Evolutionary conservation across 1,140 invertebrate genomes (phyloP), one percentile per base, ranked within the genome.

Genomic region (Paralvinella palmiformis): DNA sequence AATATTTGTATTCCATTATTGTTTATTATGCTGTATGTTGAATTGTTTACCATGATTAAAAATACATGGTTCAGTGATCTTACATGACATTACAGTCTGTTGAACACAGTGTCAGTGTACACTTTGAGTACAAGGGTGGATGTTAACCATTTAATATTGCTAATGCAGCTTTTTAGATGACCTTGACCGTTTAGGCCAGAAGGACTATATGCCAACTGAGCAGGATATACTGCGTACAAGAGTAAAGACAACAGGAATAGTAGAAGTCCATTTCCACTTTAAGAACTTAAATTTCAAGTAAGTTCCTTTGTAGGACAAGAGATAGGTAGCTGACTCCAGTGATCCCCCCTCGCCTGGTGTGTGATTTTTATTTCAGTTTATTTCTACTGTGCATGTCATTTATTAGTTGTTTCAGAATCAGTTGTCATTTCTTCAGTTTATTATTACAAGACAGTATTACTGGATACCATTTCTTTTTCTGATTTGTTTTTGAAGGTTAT

Each of bases 211-310:
- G 83, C 96, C 96, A 71, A 98, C 94, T 69, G 96, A 99, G 84
- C 97, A 99, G 83, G 97, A 99, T 86, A 98, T 99, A 76, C 85
- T 99, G 77, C 87, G 97, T 78, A 99, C 96, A 70, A 88, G 97
- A 84, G 96, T 99, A 64, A 99, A 99, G 87, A 99, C 97, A 65
- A 99, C 97, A 77, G 97, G 97, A 69, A 99, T 99, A 78, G 96
- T 99, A 59, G 97, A 99, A 88, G 95, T 98, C 69, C 94, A 99
- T 82, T 99, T 99, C 84, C 95, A 94, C 66, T 99, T 99, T 86
- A 99, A 99, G 87, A 97, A 97, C 84, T 89, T 99, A 80, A 97
- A 98, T 87, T 99, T 99, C 85, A 98, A 98, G 94, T 98, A 79
- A 77, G 82, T 81, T 67, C 2, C 3, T 29, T 10, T n/a, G 10